Base-by-base conservation (phyloP, 2,113 vertebrate genomes). In the Daphoenositta chrysoptera region DNA sequence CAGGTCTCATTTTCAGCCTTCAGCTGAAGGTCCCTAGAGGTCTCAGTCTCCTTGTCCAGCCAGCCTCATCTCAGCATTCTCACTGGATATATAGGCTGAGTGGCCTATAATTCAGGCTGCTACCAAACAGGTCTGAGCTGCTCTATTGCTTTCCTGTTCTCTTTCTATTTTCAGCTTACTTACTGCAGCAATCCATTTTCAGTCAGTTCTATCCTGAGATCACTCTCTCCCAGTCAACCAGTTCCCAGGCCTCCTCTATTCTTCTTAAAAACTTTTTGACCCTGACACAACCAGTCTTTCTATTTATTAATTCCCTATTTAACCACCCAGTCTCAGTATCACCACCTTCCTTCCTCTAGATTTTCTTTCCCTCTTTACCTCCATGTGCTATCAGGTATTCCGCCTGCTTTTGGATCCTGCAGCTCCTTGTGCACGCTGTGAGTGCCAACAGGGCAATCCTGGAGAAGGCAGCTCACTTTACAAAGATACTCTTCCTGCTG, bases 351-450 rank as follows among this genome's bases (percentile, higher is more conserved):
- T 86, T 80, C 21, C 45, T 92, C 66, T 28, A 60, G 23, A 28
- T 79, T 79, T 92, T 66, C n/a, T 54, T 54, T 76, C 39, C 50
- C 10, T 45, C 56, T 76, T 80, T 89, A 24, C 13, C 19, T 72
- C 68, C 17, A 13, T 8, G 26, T 0, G 0, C 51, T 68, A 42
- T 33, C 63, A 35, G 35, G 13, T 72, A 51, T 60, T 80, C 50
- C 51, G n/a, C 31, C 68, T 48, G 50, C 21, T 26, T 57, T 73
- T 83, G 44, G 50, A 50, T 75, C 56, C 47, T 57, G 37, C 16
- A 57, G 13, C 37, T 69, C 70, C 57, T 83, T 56, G 31, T 28
- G 50, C 37, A 23, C 3, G 0, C 21, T n/a, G 27, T 37, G 45
- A 48, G 56, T 37, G 50, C 42, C n/a, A 53, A 6, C 19, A 44